Evolutionary conservation across 2,113 vertebrate species (phyloP), one percentile per base, ranked within the genome.

Genomic region (Actenoides hombroni): DNA sequence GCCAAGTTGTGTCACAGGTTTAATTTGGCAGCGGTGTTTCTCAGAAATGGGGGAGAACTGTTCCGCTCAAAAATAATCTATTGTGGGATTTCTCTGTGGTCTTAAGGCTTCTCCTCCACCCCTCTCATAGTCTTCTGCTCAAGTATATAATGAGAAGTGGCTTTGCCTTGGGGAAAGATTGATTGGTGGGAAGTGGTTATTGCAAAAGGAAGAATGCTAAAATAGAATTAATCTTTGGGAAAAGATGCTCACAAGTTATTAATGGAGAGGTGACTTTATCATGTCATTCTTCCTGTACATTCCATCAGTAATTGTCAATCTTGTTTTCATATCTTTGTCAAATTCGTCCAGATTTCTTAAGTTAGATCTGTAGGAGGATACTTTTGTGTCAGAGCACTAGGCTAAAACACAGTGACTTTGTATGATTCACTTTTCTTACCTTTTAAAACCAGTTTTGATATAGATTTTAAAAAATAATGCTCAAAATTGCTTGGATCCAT

Each of bases 251-350:
- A 3, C 44, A 85, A 51, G 75, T 95, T 94, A 93, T 86, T 97
- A 96, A 89, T 91, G 83, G 73, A 96, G 70, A 84, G 35, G 16
- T 91, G 70, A 35, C 70, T 94, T 85, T 71, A 69, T 68, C 74
- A 33, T 80, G 80, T 76, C 81, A 71, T 70, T 97, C 75, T 89
- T 95, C 68, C 33, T 70, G 71, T 91, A 40, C 44, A 14, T 93
- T 89, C 69, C 84, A 75, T 80, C 24, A 33, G 68, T 77, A 89
- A 76, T 79, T 85, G 65, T 92, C 77, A 87, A 39, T 89, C 77
- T 83, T 91, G 73, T 65, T 94, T 96, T 92, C 91, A 40, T 65
- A 17, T 85, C 80, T 89, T 95, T 89, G 80, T 95, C 86, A 93
- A 70, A 93, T 86, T 95, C 5, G 59, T 92, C 77, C 93, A 61